Evolutionary conservation across 2,797 vertebrate species (phyloP).

Genomic region (Pangasius mekongensis): DNA sequence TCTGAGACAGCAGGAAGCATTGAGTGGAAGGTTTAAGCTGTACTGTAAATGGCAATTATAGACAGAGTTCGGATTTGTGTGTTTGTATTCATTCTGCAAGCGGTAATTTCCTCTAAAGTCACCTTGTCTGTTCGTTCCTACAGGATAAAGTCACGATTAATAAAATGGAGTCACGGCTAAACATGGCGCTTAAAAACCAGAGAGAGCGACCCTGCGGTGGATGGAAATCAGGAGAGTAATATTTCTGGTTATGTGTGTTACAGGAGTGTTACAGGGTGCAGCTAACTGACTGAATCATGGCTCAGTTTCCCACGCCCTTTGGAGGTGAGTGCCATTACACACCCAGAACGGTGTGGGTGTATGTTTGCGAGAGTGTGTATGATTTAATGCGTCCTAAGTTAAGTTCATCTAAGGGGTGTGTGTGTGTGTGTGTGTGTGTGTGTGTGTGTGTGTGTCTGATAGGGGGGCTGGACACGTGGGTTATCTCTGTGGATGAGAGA

Average conservation of each 20-base stretch:
- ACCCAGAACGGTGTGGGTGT: neutral
- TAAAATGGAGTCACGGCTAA: neutral
- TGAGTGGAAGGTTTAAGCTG: neutral
- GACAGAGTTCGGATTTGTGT: neutral
- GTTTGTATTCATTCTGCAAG: conserved; percentile 3
- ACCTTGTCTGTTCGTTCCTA: conserved; percentile 10
- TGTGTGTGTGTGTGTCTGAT: conserved; percentile 41
- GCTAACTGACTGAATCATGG: conserved; percentile 88
- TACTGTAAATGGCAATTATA: conserved; percentile 41
- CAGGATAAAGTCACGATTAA: neutral
- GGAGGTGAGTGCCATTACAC: conserved; percentile 80
- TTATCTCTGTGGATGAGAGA: conserved; percentile 94
- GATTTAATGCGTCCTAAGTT: neutral
- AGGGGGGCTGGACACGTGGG: conserved; percentile 93
- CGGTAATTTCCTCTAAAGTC: conserved; percentile 20
- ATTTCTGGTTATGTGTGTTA: conserved; percentile 59
- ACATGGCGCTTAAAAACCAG: neutral
- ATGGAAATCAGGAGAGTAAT: neutral
- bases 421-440: conserved; percentile 42
- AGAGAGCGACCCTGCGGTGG: neutral
- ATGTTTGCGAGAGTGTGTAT: conserved; percentile 10
- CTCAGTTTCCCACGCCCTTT: conserved; percentile 95
- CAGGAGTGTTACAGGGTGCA: conserved; percentile 81
- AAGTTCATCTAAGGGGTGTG: neutral
- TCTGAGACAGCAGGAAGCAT: neutral